Conservation (phyloP, 2,888 invertebrate species). For the Galeruca laticollis region DNA sequence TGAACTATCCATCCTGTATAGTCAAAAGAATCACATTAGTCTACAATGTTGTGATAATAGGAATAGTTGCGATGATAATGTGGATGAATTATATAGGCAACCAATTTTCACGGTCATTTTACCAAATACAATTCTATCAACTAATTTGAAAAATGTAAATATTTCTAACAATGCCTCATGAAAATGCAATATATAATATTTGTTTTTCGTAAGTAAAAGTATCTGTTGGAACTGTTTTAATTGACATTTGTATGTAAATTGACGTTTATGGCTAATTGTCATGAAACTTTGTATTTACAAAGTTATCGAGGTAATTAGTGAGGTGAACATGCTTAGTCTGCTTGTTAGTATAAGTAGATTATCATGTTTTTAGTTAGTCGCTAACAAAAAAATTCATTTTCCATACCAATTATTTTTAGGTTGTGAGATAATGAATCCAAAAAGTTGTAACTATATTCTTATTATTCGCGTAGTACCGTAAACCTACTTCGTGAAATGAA, state of each 20-base stretch:
- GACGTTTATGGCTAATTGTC: background rate
- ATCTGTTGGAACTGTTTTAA: conserved; percentile 1
- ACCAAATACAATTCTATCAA: conserved; percentile 4
- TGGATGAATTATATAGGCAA: background rate
- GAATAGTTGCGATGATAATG: background rate
- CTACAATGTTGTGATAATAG: too few species aligned
- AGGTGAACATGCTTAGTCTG: background rate
- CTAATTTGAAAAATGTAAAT: conserved; percentile 14
- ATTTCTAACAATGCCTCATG: conserved; percentile 8
- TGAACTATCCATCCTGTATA: too few species aligned
- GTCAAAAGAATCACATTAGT: too few species aligned
- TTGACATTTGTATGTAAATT: conserved; percentile 16
- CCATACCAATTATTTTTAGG: background rate
- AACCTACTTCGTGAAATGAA: too few species aligned
- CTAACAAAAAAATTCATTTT: background rate
- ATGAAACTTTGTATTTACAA: background rate
- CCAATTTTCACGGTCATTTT: conserved; percentile 8
- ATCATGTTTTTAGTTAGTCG: background rate
- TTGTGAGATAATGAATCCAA: background rate
- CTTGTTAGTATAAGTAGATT: conserved; percentile 4
- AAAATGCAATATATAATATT: conserved; percentile 6
- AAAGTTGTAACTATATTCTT: background rate
- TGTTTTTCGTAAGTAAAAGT: background rate
- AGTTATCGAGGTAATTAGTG: background rate
- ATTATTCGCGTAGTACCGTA: conserved; percentile 10